Percentiles rank a stretch among this genome's conserved stretches.
phyloP scores from a whole-genome alignment of 2,888 invertebrate species.

The Leptopilina drosophilae region DNA sequence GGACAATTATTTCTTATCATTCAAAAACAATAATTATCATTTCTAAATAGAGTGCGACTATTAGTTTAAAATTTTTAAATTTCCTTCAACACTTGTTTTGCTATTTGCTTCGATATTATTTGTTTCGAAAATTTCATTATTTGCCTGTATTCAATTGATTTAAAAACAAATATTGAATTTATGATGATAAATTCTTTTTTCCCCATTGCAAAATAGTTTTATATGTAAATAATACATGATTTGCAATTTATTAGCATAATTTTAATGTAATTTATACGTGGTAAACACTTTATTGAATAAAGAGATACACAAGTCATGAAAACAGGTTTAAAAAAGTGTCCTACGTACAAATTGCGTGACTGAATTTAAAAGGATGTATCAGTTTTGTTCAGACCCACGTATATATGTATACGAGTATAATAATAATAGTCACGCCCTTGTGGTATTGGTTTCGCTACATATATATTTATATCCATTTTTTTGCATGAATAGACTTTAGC shows the following conservation, averaged over 20 bases:
- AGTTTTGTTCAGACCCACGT: constrained; percentile 1
- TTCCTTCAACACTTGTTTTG: too few species aligned
- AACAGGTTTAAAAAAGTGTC: constrained; percentile 37
- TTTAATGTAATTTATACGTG: constrained; percentile 17
- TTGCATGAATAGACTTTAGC: constrained; percentile 10
- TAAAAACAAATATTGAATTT: too few species aligned
- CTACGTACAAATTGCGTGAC: constrained; percentile 24
- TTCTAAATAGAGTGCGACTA: too few species aligned
- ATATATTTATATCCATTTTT: neutral
- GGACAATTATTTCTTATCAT: too few species aligned
- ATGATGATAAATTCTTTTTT: neutral
- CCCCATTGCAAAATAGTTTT: neutral
- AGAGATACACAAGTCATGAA: constrained; percentile 2
- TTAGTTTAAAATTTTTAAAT: too few species aligned
- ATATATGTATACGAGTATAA: neutral
- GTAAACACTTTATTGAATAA: neutral
- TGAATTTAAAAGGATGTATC: constrained; percentile 20
- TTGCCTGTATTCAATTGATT: too few species aligned
- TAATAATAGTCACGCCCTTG: constrained; percentile 14
- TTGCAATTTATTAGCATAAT: constrained; percentile 28
- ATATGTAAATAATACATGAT: neutral
- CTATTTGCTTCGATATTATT: too few species aligned
- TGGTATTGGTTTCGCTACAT: neutral
- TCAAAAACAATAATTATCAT: too few species aligned
- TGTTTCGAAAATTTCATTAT: too few species aligned